phyloP scores from a whole-genome alignment of 1,140 invertebrate genomes.

The Scylla paramamosain region DNA sequence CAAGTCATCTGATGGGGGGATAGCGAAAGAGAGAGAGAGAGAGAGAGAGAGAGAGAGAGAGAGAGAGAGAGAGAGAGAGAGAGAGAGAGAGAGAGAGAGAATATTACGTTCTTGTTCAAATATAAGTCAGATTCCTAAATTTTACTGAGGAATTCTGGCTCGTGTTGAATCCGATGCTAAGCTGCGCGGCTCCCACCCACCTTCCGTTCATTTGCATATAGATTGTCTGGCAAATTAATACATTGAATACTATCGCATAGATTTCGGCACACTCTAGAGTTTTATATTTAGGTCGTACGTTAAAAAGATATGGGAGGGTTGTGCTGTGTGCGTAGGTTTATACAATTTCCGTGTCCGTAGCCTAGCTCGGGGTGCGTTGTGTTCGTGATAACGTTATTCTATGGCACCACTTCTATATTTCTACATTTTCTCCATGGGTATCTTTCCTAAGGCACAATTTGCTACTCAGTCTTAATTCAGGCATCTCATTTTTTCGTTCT shows the following conservation, averaged over 20 bases:
- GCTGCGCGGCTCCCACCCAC: neutral
- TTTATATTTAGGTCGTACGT: conserved; percentile 23
- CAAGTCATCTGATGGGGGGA: conserved; percentile 22
- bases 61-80: neutral
- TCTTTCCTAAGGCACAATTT: neutral
- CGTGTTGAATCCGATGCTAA: neutral
- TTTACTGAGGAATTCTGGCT: neutral
- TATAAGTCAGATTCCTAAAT: neutral
- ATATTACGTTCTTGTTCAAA: neutral
- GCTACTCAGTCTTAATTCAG: neutral
- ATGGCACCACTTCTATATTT: too few relatives aligned
- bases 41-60: neutral
- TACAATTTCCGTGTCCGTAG: neutral
- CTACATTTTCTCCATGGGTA: neutral
- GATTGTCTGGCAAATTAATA: conserved; percentile 71
- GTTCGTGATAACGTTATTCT: too few relatives aligned
- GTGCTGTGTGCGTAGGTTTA: neutral
- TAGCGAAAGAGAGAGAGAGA: neutral
- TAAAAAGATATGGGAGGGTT: neutral
- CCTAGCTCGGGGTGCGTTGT: too few relatives aligned
- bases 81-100: neutral
- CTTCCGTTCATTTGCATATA: conserved; percentile 57
- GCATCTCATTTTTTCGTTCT: neutral
- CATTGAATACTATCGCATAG: conserved; percentile 64
- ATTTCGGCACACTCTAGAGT: conserved; percentile 22